A percentile compares a stretch with the other conserved stretches of the same genome.
Evolutionary conservation across 2,797 vertebrate genomes (phyloP).

Genomic region (Silurus lanzhouensis): DNA sequence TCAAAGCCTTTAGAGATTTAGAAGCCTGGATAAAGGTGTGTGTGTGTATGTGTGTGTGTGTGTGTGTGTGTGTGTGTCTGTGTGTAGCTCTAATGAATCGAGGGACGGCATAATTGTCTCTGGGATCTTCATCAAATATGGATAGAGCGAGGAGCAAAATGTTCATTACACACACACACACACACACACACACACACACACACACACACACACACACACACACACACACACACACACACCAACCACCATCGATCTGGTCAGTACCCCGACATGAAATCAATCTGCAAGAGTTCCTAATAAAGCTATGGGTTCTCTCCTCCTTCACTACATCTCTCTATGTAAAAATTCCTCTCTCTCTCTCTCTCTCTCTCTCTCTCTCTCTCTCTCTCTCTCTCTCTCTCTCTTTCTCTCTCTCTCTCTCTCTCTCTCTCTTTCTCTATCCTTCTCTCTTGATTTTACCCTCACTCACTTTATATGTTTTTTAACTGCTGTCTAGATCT

Average conservation of each 20-base stretch:
- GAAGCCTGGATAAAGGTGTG: not conserved
- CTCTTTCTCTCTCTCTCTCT: not conserved
- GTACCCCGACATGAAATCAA: conserved; percentile 77
- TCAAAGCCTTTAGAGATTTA: conserved; percentile 63
- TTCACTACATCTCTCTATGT: conserved; percentile 21
- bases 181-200: conserved; percentile 56
- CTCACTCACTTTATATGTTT: not conserved
- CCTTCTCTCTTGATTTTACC: too few species aligned
- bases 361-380: not conserved
- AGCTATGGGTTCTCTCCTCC: conserved; percentile 67
- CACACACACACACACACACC: conserved; percentile 51
- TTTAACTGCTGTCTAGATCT: not conserved
- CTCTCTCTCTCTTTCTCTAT: too few species aligned
- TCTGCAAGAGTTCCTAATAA: conserved; percentile 75
- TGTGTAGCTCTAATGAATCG: conserved; percentile 3
- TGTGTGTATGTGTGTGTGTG: not conserved
- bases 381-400: too few species aligned
- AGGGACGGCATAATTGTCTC: conserved; percentile 65
- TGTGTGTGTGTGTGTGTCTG: not conserved
- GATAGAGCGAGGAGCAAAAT: conserved; percentile 69
- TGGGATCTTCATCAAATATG: conserved; percentile 76
- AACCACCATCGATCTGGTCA: conserved; percentile 68
- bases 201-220: conserved; percentile 42
- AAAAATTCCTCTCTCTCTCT: not conserved
- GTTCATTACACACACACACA: conserved; percentile 71